Evolutionary conservation across 1,140 invertebrate genomes (phyloP).

Genomic region (Camponotus floridanus): DNA sequence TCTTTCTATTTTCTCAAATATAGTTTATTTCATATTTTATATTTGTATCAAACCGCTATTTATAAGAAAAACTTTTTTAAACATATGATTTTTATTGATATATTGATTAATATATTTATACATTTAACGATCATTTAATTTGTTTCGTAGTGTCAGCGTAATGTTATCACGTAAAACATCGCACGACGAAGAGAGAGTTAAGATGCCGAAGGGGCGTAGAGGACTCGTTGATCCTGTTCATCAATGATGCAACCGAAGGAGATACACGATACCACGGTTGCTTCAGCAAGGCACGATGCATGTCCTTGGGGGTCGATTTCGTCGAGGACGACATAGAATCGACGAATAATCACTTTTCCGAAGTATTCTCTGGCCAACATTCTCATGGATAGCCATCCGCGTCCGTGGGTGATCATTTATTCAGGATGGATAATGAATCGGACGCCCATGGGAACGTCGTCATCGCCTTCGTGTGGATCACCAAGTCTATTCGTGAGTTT

Average conservation of each 20-base stretch:
- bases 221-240: conserved; percentile 67
- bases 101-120: not conserved
- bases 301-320: conserved; percentile 84
- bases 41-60: not conserved
- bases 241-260: conserved; percentile 84
- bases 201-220: conserved; percentile 2
- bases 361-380: conserved; percentile 51
- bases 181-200: conserved; percentile 58
- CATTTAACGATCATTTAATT: not conserved
- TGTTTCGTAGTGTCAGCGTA: not conserved
- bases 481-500: conserved; percentile 58
- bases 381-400: conserved; percentile 59
- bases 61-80: not conserved
- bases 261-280: conserved; percentile 77
- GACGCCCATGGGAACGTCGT: conserved; percentile 80
- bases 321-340: conserved; percentile 76
- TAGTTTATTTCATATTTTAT: not conserved
- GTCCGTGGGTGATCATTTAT: conserved; percentile 82
- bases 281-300: conserved; percentile 61
- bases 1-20: not conserved
- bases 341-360: conserved; percentile 84
- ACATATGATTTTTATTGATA: not conserved
- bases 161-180: conserved; percentile 66
- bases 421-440: conserved; percentile 83
- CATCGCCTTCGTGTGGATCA: conserved; percentile 74